These are phyloP conservation scores for Onychomys leucogaster DNA, from an alignment of 2,797 vertebrate genomes.

Conservation along the genomic window DNA sequence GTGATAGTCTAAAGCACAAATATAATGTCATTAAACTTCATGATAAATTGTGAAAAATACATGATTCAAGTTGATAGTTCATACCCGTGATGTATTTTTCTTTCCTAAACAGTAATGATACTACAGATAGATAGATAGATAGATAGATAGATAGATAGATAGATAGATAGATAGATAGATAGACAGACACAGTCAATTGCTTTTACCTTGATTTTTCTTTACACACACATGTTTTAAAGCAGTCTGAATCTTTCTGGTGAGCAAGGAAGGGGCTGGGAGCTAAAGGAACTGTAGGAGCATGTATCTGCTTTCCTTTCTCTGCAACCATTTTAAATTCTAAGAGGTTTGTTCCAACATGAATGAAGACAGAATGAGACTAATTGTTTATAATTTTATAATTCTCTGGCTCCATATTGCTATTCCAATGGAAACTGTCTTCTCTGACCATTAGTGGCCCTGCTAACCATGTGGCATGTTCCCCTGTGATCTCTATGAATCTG, in stretches of 20 bases:
- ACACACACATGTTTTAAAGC: background rate
- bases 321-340: background rate
- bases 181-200: background rate
- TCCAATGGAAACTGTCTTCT: background rate
- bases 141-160: background rate
- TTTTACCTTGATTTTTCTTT: background rate
- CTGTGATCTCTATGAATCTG: background rate
- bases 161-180: no score
- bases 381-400: background rate
- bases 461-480: background rate
- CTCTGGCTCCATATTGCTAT: background rate
- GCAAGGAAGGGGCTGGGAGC: background rate
- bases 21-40: background rate
- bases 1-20: background rate
- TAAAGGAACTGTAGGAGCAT: background rate
- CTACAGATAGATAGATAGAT: background rate
- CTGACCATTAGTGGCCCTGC: background rate
- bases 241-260: background rate
- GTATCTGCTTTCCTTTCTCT: background rate
- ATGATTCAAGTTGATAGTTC: slow-evolving; percentile 26
- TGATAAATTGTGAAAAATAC: background rate
- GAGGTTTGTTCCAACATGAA: background rate
- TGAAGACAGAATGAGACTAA: background rate
- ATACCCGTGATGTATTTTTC: background rate
- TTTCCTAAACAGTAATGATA: background rate